These are phyloP conservation scores for Hirtodrosophila histrioides DNA, from an alignment of 2,888 invertebrate species.

Conservation along the genomic window DNA sequence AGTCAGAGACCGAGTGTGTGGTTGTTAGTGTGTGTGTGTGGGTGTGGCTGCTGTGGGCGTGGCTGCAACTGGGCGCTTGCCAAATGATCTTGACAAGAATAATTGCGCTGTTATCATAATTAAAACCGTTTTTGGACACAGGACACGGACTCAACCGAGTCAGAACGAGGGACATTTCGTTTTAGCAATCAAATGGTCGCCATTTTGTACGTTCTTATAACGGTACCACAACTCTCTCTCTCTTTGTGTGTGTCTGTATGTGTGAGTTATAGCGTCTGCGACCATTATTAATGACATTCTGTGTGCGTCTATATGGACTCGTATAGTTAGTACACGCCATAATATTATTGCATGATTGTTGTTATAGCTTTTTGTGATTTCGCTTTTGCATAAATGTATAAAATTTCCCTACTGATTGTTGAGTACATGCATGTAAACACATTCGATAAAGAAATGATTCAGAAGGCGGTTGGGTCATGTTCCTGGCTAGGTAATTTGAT, in stretches of 20 bases:
- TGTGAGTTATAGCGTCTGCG: slow-evolving; percentile 64
- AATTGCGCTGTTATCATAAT: slow-evolving; percentile 83
- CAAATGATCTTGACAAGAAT: slow-evolving; percentile 83
- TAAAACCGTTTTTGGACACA: slow-evolving; percentile 78
- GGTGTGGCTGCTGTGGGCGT: slow-evolving; percentile 33
- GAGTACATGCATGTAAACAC: slow-evolving; percentile 61
- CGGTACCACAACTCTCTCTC: slow-evolving; percentile 19
- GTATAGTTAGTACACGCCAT: slow-evolving; percentile 57
- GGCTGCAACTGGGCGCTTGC: slow-evolving; percentile 50
- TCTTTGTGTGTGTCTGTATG: slow-evolving; percentile 7
- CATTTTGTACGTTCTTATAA: slow-evolving; percentile 72
- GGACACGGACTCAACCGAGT: slow-evolving; percentile 16
- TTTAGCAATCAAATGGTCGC: slow-evolving; percentile 79
- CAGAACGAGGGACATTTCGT: slow-evolving; percentile 42
- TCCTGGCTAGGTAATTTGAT: slow-evolving; percentile 6
- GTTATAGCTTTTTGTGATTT: slow-evolving; percentile 73
- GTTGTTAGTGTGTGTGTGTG: slow-evolving; percentile 10
- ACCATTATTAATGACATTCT: slow-evolving; percentile 68
- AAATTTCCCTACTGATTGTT: slow-evolving; percentile 60
- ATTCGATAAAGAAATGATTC: slow-evolving; percentile 24
- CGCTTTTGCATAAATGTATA: slow-evolving; percentile 70
- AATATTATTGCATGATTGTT: slow-evolving; percentile 77
- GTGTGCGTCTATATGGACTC: slow-evolving; percentile 43
- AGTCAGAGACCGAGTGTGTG: slow-evolving; percentile 12
- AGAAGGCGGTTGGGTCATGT: slow-evolving; percentile 3